These are phyloP conservation scores for Isichthys henryi DNA, from an alignment of 2,113 vertebrate genomes.

Conservation along the genomic window DNA sequence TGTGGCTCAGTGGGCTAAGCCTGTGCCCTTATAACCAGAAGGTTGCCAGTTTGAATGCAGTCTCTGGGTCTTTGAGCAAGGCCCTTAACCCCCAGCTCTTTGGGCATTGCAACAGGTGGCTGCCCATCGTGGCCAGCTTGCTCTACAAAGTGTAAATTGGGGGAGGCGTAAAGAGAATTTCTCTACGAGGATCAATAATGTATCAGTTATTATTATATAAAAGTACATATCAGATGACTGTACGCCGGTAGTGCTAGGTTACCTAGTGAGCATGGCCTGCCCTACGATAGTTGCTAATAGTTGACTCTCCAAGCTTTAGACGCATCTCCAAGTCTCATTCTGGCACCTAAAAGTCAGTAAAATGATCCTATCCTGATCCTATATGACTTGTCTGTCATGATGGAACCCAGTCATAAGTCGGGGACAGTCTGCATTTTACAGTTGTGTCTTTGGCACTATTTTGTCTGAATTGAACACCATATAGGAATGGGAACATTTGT, in stretches of 20 bases:
- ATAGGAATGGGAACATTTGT: constrained; percentile 4
- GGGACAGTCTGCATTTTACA: not conserved
- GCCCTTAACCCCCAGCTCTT: no score
- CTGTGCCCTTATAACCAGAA: no score
- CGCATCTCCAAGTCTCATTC: not conserved
- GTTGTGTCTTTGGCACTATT: constrained; percentile 21
- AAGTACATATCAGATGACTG: not conserved
- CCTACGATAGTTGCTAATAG: not conserved
- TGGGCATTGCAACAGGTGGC: no score
- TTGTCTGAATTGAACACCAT: constrained; percentile 17
- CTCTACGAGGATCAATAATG: no score
- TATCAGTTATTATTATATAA: not conserved
- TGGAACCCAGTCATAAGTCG: not conserved
- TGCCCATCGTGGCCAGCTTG: no score
- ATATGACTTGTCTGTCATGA: not conserved
- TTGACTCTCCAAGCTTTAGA: not conserved
- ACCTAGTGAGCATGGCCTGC: not conserved
- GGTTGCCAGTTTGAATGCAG: no score
- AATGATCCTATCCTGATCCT: not conserved
- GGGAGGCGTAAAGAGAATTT: no score
- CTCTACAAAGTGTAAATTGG: no score
- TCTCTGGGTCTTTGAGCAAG: no score
- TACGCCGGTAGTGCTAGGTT: not conserved
- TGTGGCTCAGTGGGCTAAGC: no score
- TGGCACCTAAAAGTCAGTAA: not conserved